phyloP scores from a whole-genome alignment of 2,113 vertebrate genomes.

The Sitta europaea region DNA sequence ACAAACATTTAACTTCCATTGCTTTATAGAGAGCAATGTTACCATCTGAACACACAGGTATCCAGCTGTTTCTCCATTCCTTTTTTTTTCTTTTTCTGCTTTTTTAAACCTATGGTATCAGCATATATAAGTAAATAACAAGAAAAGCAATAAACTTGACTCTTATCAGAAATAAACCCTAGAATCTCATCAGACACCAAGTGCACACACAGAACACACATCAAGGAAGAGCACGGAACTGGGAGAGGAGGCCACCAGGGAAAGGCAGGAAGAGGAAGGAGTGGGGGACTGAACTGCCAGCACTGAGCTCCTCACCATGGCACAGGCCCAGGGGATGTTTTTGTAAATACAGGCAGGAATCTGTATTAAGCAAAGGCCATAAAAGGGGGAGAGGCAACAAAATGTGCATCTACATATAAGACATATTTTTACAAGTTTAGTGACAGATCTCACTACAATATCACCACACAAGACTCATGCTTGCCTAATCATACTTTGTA shows the following conservation, averaged over 20 bases:
- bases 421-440: neutral
- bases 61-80: neutral
- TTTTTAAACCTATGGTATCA: neutral
- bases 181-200: neutral
- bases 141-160: neutral
- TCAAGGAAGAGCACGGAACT: accelerated
- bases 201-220: neutral
- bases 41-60: neutral
- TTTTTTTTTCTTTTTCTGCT: neutral
- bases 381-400: neutral
- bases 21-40: neutral
- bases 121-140: neutral
- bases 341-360: neutral
- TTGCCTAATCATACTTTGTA: neutral
- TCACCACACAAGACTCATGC: neutral
- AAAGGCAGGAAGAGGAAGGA: neutral
- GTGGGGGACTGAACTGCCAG: neutral
- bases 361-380: neutral
- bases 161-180: neutral
- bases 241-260: neutral
- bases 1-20: neutral
- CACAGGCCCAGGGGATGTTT: neutral
- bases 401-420: neutral
- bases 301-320: accelerated
- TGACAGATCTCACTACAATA: neutral